A percentile compares a stretch with the other conserved stretches of the same genome.
phyloP scores from a whole-genome alignment of 1,140 invertebrate species.

The Aphidius gifuensis region DNA sequence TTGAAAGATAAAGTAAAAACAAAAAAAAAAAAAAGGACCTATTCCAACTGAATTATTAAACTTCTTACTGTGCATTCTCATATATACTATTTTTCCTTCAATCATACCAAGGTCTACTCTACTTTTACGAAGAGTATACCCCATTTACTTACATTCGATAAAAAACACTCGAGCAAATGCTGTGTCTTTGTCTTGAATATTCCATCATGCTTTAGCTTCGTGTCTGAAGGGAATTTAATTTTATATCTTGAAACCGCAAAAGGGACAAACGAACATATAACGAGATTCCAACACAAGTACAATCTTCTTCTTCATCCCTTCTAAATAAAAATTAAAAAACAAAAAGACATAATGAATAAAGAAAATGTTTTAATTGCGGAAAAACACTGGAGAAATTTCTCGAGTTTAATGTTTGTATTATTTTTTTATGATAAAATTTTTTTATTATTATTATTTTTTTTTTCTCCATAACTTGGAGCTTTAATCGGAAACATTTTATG shows the following conservation, averaged over 20 bases:
- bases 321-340: not conserved
- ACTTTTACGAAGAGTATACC: not conserved
- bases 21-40: slow-evolving; percentile 18
- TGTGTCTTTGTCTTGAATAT: slow-evolving; percentile 2
- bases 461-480: not conserved
- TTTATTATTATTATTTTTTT: slow-evolving; percentile 2
- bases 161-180: slow-evolving; percentile 19
- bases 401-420: not conserved
- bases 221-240: slow-evolving; percentile 40
- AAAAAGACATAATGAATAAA: slow-evolving; percentile 13
- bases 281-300: too few species aligned
- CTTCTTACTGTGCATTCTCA: slow-evolving; percentile 7
- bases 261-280: slow-evolving; percentile 14
- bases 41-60: slow-evolving; percentile 41
- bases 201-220: slow-evolving; percentile 2
- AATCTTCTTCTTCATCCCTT: not conserved
- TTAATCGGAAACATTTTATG: not conserved
- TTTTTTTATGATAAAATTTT: not conserved
- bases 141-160: slow-evolving; percentile 18
- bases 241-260: slow-evolving; percentile 26
- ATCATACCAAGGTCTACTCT: too few species aligned
- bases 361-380: slow-evolving; percentile 28
- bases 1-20: slow-evolving; percentile 11
- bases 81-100: too few species aligned
- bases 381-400: slow-evolving; percentile 17